These are phyloP conservation scores for Amazona guildingii DNA, from an alignment of 2,113 vertebrate species.

Conservation along the genomic window DNA sequence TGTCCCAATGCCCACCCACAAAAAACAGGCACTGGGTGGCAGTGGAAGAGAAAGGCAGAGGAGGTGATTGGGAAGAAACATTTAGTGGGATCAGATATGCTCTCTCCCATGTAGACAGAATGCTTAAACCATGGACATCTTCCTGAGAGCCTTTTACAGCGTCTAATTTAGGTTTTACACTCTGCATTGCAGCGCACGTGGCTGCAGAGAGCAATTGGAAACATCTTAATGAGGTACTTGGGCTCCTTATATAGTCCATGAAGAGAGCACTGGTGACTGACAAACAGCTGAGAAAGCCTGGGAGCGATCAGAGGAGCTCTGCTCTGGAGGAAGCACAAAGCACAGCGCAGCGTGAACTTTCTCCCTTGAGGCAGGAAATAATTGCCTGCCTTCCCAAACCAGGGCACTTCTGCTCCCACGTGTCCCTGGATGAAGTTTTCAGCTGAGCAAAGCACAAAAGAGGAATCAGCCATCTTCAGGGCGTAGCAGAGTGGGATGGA, in stretches of 20 bases:
- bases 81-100: background rate
- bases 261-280: slow-evolving; percentile 47
- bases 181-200: background rate
- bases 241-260: slow-evolving; percentile 4
- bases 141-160: background rate
- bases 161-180: slow-evolving; percentile 15
- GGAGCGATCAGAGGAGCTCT: slow-evolving; percentile 17
- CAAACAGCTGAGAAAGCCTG: slow-evolving; percentile 55
- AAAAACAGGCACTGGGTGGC: background rate
- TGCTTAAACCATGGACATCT: background rate
- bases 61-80: background rate
- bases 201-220: slow-evolving; percentile 38
- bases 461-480: background rate
- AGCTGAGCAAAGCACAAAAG: slow-evolving; percentile 3
- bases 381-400: slow-evolving; percentile 58
- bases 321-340: slow-evolving; percentile 37
- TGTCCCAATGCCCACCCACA: background rate
- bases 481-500: background rate
- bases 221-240: slow-evolving; percentile 54
- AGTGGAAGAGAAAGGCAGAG: background rate
- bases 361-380: slow-evolving; percentile 68
- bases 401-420: background rate
- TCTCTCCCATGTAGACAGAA: background rate
- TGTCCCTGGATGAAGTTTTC: slow-evolving; percentile 25
- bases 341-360: slow-evolving; percentile 36